Percentiles rank a stretch among this genome's conserved stretches.
Evolutionary conservation across 2,113 vertebrate genomes (phyloP).

Genomic region (Cairina moschata): DNA sequence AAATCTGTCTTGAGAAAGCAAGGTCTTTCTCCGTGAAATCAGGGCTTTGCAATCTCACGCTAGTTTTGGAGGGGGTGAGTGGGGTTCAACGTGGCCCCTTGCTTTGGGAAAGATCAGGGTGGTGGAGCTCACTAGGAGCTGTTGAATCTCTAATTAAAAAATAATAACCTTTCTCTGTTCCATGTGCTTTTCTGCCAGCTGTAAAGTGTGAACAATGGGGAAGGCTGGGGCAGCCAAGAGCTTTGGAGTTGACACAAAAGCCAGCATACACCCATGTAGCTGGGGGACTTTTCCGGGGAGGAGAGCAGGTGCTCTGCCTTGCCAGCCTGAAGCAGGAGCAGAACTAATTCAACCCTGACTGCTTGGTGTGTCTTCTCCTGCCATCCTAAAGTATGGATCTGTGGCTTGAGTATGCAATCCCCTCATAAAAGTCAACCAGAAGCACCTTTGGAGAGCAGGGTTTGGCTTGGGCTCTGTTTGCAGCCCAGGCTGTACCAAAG

Average conservation of each 20-base stretch:
- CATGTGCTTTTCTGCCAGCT: not conserved
- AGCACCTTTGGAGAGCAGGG: not conserved
- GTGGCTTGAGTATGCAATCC: not conserved
- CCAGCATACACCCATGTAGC: not conserved
- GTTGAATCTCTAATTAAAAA: not conserved
- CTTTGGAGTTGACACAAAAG: not conserved
- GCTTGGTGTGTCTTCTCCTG: not conserved
- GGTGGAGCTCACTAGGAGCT: not conserved
- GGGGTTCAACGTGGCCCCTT: not conserved
- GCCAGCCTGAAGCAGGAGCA: not conserved
- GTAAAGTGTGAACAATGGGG: rapidly evolving
- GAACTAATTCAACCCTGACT: not conserved
- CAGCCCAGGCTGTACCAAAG: not conserved
- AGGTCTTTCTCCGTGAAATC: not conserved
- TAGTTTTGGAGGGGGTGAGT: not conserved
- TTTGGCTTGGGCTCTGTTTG: not conserved
- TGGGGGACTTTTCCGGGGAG: not conserved
- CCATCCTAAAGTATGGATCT: rapidly evolving
- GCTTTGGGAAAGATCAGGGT: not conserved
- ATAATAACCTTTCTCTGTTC: not conserved
- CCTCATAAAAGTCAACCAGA: not conserved
- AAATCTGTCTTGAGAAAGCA: not conserved
- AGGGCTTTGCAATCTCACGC: not conserved
- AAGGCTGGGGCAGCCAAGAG: not conserved
- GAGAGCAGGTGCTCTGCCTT: not conserved